Evolutionary conservation across 2,888 invertebrate genomes (phyloP).

Genomic region (Pristionchus japonicus): DNA sequence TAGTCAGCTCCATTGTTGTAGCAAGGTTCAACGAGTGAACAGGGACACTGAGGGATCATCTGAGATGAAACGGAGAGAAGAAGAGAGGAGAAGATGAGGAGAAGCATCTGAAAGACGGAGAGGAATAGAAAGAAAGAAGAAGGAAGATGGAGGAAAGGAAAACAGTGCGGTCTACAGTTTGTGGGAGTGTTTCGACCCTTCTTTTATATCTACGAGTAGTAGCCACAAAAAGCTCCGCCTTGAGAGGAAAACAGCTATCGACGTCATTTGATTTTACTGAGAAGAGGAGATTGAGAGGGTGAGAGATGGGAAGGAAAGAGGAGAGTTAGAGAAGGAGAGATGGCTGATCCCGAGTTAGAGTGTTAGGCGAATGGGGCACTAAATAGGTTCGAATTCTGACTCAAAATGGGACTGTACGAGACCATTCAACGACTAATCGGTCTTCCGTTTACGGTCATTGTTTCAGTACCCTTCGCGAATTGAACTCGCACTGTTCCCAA

Average conservation of each 20-base stretch:
- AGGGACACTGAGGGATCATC: constrained; percentile 38
- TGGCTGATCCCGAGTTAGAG: constrained; percentile 23
- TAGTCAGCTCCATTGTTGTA: background rate
- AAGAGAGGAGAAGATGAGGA: constrained; percentile 6
- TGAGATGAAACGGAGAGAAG: constrained; percentile 13
- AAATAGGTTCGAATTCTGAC: background rate
- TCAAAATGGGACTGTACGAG: constrained; percentile 20
- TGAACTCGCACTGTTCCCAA: background rate
- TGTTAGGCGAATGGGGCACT: background rate
- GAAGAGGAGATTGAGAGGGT: background rate
- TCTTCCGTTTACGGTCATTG: background rate
- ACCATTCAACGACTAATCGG: background rate
- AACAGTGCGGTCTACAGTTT: background rate
- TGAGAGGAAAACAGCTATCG: constrained; percentile 24
- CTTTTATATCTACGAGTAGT: constrained; percentile 7
- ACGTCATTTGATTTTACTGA: constrained; percentile 8
- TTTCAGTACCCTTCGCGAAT: background rate
- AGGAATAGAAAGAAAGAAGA: background rate
- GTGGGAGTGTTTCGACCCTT: background rate
- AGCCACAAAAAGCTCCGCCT: constrained; percentile 24
- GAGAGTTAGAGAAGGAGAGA: background rate
- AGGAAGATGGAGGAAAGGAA: background rate
- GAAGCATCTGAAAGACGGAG: background rate
- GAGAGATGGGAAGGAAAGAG: background rate
- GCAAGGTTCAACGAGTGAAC: constrained; percentile 26